Conservation (phyloP, 2,113 vertebrate species). For the Astur gentilis region DNA sequence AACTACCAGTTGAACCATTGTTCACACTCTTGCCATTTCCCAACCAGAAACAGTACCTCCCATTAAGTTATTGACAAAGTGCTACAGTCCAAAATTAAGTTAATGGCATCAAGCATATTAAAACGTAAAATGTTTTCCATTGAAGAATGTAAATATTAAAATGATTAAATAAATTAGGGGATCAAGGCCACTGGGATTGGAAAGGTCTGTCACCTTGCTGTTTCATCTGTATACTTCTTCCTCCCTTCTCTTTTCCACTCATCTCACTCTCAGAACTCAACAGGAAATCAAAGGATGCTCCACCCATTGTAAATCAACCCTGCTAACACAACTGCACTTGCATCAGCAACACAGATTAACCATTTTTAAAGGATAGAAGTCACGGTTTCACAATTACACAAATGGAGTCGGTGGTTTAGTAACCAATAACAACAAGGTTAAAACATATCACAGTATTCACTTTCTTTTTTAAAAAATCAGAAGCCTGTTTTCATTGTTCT, state of each 20-base stretch:
- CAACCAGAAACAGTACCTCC: not conserved
- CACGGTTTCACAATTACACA: not conserved
- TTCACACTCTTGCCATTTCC: not conserved
- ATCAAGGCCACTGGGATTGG: not conserved
- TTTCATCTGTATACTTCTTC: slow-evolving; percentile 29
- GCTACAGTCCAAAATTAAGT: not conserved
- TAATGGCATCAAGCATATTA: not conserved
- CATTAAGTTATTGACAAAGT: not conserved
- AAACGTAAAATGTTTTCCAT: not conserved
- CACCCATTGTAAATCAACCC: not conserved
- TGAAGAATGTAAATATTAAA: not conserved
- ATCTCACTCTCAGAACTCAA: slow-evolving; percentile 13
- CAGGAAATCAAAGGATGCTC: slow-evolving; percentile 24
- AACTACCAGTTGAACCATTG: not conserved
- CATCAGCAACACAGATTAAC: not conserved
- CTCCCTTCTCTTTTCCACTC: slow-evolving; percentile 28
- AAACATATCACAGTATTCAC: not conserved
- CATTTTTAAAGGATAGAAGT: not conserved
- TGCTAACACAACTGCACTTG: not conserved
- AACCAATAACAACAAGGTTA: not conserved
- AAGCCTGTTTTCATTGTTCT: not conserved
- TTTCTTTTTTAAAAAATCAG: not conserved
- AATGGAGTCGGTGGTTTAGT: not conserved
- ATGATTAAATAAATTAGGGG: not conserved
- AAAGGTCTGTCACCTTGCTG: not conserved